These are phyloP conservation scores for Cherax destructor DNA, from an alignment of 1,140 invertebrate genomes.

Conservation along the genomic window DNA sequence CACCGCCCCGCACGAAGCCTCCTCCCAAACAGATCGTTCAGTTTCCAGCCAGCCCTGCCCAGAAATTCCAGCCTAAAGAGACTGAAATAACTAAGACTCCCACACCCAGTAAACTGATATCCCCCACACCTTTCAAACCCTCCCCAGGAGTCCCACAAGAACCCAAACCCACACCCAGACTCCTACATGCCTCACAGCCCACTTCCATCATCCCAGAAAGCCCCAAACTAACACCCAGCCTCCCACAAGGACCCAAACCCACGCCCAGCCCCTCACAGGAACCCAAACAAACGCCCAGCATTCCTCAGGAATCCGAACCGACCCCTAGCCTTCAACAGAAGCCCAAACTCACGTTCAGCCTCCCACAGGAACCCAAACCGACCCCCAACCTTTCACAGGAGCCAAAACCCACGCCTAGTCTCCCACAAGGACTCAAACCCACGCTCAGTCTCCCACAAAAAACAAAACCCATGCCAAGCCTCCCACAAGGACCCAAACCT, in stretches of 20 bases:
- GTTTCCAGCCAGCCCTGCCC: too few species aligned
- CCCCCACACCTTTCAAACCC: too few species aligned
- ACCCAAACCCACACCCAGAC: too few species aligned
- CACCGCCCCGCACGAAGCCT: slow-evolving; percentile 8
- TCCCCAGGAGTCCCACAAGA: too few species aligned
- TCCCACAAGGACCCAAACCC: neutral
- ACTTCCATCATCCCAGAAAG: too few species aligned
- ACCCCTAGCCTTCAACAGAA: neutral
- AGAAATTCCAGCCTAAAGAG: too few species aligned
- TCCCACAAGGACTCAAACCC: neutral
- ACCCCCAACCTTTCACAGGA: neutral
- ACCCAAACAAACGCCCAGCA: neutral
- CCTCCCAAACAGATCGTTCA: neutral
- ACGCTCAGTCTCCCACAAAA: neutral
- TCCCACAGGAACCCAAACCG: neutral
- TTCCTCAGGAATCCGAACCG: neutral
- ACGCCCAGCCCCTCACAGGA: neutral
- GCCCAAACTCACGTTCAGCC: neutral
- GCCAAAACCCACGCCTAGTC: neutral
- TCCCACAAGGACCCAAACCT: neutral
- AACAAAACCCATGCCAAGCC: neutral
- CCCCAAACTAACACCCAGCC: too few species aligned
- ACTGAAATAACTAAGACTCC: too few species aligned
- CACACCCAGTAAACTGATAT: too few species aligned
- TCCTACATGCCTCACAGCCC: too few species aligned